A percentile compares a stretch with the other conserved stretches of the same genome.
phyloP scores from a whole-genome alignment of 2,797 vertebrate species.

The Falco rusticolus region DNA sequence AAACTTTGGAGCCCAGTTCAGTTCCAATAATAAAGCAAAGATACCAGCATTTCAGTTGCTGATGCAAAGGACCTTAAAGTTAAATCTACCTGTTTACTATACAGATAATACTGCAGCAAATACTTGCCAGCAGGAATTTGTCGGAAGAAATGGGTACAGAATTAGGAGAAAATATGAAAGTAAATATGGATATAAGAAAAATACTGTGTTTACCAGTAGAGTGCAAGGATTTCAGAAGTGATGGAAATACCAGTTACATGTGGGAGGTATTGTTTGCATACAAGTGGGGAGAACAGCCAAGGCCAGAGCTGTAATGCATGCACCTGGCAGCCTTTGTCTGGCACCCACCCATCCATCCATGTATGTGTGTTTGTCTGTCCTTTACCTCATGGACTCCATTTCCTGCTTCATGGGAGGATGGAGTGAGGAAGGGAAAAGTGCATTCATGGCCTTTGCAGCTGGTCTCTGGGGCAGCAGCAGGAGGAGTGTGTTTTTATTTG shows the following conservation, averaged over 20 bases:
- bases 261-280: not conserved
- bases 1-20: not conserved
- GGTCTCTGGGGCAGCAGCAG: not conserved
- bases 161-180: not conserved
- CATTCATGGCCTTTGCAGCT: not conserved
- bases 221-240: not conserved
- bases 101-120: not conserved
- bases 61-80: not conserved
- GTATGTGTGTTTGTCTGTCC: accelerated
- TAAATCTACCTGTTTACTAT: not conserved
- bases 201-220: not conserved
- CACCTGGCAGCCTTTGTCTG: not conserved
- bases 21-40: not conserved
- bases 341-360: not conserved
- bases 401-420: not conserved
- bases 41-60: not conserved
- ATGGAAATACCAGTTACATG: not conserved
- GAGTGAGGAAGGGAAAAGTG: not conserved
- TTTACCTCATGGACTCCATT: not conserved
- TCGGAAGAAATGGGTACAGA: not conserved
- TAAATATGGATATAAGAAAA: not conserved
- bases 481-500: not conserved
- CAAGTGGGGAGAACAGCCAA: not conserved
- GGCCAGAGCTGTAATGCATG: not conserved
- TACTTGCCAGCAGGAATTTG: not conserved